Evolutionary conservation across 2,113 vertebrate species (phyloP).

Genomic region (Charadrius vociferus): DNA sequence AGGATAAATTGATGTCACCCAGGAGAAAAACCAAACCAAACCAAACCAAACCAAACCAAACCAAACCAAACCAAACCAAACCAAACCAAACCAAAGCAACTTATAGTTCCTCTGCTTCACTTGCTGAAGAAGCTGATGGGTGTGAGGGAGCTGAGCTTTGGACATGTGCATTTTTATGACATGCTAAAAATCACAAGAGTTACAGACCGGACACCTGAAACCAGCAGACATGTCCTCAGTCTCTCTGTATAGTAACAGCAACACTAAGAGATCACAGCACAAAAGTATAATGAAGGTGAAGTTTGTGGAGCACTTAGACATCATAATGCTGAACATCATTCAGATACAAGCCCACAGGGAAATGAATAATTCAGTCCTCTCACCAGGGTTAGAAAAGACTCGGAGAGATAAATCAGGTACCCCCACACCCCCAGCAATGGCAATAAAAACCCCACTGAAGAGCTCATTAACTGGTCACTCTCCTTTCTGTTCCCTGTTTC

Average conservation of each 20-base stretch:
- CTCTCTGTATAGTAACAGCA: not conserved
- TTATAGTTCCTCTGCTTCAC: not conserved
- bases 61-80: not conserved
- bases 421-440: not conserved
- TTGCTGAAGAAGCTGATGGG: not conserved
- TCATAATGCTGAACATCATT: not conserved
- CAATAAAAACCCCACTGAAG: not conserved
- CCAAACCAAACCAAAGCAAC: fast-evolving
- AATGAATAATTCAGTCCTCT: not conserved
- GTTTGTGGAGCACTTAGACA: not conserved
- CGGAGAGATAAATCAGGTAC: not conserved
- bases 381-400: not conserved
- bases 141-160: not conserved
- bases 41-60: fast-evolving
- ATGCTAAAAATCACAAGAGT: not conserved
- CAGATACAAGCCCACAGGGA: not conserved
- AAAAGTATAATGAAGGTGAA: not conserved
- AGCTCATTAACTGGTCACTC: not conserved
- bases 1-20: not conserved
- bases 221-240: not conserved
- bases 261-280: not conserved
- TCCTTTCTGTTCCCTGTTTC: not conserved
- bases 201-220: not conserved
- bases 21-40: not conserved
- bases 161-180: not conserved